Base-by-base conservation (phyloP, 2,113 vertebrate genomes). In the Bubo scandiacus region DNA sequence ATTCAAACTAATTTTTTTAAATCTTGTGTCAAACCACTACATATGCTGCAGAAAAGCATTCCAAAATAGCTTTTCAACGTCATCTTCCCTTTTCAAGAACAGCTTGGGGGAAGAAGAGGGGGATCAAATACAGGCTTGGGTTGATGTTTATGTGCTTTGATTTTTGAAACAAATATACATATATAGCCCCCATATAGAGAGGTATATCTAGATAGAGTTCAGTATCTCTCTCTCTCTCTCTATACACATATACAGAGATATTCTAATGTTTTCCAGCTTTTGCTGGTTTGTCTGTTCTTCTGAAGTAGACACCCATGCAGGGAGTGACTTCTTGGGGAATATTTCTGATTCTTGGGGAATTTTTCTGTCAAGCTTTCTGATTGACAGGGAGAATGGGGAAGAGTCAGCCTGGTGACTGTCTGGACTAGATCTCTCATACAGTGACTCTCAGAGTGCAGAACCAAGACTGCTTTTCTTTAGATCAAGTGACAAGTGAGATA, bases 121-220 rank as follows among this genome's bases (percentile, higher is more conserved):
- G 6, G 43, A 81, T 70, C 67, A 62, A 70, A 32, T 2, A 70
- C 4, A 11, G 22, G 7, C 20, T 42, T n/a, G 7, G 29, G 23
- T 26, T 66, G 55, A 38, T 20, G 19, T 11, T 72, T 36, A 15
- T 1, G 6, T 58, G 29, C 23, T 92, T 68, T 43, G 43, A 59
- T 36, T 81, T 87, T 32, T 62, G 26, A 82, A 79, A 72, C 12
- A 91, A 68, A 34, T 12, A 47, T 3, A 20, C 3, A 45, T 12
- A 42, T 16, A 29, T 1, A 81, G 2, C 3, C 15, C 32, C 15
- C 20, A 42, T 30, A 61, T 1, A n/a, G 0, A 73, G 13, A 42
- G 5, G 5, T 54, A 30, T 11, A 40, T 11, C 10, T 4, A 75
- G 43, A 47, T 15, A 19, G 0, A 79, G 36, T 51, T 27, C 38